Percentiles rank a stretch among this genome's conserved stretches.
phyloP scores from a whole-genome alignment of 2,888 invertebrate genomes.

The Trissoscelio sp. region DNA sequence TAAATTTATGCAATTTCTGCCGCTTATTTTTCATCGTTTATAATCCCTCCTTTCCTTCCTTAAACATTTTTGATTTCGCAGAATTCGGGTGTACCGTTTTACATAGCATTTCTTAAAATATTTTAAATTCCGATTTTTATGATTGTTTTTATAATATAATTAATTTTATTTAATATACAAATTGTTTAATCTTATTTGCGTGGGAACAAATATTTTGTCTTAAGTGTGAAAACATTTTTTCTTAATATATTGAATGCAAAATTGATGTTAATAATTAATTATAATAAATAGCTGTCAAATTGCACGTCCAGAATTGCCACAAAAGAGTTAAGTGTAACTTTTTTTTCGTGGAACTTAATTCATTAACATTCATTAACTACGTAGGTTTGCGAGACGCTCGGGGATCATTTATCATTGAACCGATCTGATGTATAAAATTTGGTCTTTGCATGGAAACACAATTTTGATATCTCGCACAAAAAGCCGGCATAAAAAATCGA shows the following conservation, averaged over 20 bases:
- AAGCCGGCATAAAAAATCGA: conserved; percentile 41
- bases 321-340: conserved; percentile 30
- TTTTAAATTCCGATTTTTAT: no score
- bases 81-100: no score
- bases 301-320: conserved; percentile 39
- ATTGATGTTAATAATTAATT: conserved; percentile 45
- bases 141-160: no score
- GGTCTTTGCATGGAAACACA: conserved; percentile 52
- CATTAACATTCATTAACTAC: conserved; percentile 52
- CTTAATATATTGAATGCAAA: not conserved
- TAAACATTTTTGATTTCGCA: no score
- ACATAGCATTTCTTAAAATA: no score
- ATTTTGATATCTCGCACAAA: conserved; percentile 49
- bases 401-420: conserved; percentile 59
- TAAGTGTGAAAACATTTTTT: no score
- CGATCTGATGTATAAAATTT: conserved; percentile 58
- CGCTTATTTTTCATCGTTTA: conserved; percentile 64
- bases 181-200: no score
- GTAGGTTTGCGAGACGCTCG: conserved; percentile 12
- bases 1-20: conserved; percentile 71
- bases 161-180: no score
- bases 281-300: conserved; percentile 26
- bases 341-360: conserved; percentile 47
- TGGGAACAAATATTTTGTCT: no score
- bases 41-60: no score